A percentile compares a stretch with the other conserved stretches of the same genome.
phyloP scores from a whole-genome alignment of 2,797 vertebrate species.

The Leptatherina wallacei region DNA sequence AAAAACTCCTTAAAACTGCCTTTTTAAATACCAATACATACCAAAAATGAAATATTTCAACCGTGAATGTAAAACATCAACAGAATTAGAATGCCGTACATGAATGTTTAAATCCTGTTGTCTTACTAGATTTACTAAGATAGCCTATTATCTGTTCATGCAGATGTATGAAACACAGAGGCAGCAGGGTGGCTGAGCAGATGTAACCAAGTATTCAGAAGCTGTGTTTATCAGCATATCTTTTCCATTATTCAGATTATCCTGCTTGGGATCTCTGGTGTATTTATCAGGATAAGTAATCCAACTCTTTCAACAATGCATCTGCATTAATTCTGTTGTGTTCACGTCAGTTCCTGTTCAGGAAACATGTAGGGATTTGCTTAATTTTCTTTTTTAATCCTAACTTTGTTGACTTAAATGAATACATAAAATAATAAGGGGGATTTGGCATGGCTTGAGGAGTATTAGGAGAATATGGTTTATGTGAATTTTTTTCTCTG shows the following conservation, averaged over 20 bases:
- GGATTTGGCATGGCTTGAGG: background rate
- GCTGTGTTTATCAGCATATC: constrained; percentile 52
- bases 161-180: constrained; percentile 38
- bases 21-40: background rate
- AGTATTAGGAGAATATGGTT: background rate
- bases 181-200: constrained; percentile 27
- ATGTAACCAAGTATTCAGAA: constrained; percentile 46
- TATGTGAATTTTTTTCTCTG: background rate
- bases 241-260: constrained; percentile 70
- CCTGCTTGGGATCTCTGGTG: constrained; percentile 57
- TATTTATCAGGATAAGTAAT: constrained; percentile 69
- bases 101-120: constrained; percentile 51
- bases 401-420: background rate
- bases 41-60: background rate
- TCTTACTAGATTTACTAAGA: constrained; percentile 50
- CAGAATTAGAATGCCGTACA: constrained; percentile 10
- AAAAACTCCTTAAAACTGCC: background rate
- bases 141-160: constrained; percentile 5
- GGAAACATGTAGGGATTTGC: constrained; percentile 6
- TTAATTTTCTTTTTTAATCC: constrained; percentile 15
- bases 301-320: constrained; percentile 36
- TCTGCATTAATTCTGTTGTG: constrained; percentile 31
- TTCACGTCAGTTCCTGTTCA: constrained; percentile 36
- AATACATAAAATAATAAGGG: background rate
- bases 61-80: constrained; percentile 2